A percentile compares a stretch with the other conserved stretches of the same genome.
phyloP scores from a whole-genome alignment of 2,797 vertebrate species.

The Acridotheres tristis region DNA sequence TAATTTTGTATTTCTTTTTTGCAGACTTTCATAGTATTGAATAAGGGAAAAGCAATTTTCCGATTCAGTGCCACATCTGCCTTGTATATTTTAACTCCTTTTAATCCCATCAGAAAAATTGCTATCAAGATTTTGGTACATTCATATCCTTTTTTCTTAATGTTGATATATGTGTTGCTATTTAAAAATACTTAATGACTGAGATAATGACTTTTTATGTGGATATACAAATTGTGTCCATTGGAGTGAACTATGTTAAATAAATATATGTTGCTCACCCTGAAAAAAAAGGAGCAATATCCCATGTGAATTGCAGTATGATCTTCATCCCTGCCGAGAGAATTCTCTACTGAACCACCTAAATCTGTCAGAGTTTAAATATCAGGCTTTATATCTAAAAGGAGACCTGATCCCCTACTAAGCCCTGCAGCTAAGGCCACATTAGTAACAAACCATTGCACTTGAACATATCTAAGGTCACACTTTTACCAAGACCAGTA shows the following conservation, averaged over 20 bases:
- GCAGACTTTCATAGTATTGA: conserved; percentile 98
- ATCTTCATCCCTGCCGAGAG: neutral
- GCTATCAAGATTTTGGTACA: conserved; percentile 97
- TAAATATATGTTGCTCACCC: neutral
- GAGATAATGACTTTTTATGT: neutral
- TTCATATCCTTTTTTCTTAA: conserved; percentile 93
- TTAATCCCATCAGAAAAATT: conserved; percentile 94
- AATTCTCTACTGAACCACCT: conserved; percentile 12
- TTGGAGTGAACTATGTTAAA: neutral
- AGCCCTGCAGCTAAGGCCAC: conserved; percentile 31
- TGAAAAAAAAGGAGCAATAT: neutral
- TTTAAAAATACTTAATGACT: conserved; percentile 27
- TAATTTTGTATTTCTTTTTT: conserved; percentile 70
- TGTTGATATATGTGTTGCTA: neutral
- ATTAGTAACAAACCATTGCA: conserved; percentile 63
- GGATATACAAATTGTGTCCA: neutral
- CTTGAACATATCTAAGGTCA: conserved; percentile 50
- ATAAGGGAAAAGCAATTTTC: conserved; percentile 92
- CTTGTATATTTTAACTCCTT: conserved; percentile 95
- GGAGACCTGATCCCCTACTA: conserved; percentile 9
- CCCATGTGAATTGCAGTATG: neutral
- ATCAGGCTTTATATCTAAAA: conserved; percentile 40
- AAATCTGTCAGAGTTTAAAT: conserved; percentile 43
- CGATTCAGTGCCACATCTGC: conserved; percentile 96
- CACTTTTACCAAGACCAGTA: conserved; percentile 12